Evolutionary conservation across 1,140 invertebrate species (phyloP).

Genomic region (Artemia franciscana): DNA sequence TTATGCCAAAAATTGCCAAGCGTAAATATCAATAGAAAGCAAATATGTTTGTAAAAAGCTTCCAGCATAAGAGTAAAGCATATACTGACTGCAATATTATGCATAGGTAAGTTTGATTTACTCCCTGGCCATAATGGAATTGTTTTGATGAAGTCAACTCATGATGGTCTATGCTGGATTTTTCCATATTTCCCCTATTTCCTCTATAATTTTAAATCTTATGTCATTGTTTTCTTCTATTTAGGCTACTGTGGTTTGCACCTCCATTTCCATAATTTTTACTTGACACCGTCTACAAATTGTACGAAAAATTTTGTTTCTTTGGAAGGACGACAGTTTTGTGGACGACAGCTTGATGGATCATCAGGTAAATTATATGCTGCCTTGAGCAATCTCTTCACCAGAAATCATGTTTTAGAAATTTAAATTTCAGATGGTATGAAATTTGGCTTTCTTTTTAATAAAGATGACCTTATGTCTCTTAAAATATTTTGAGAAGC

Average conservation of each 20-base stretch:
- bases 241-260: constrained; percentile 4
- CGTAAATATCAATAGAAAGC: too few species aligned
- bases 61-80: too few species aligned
- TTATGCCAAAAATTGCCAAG: too few species aligned
- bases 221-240: neutral
- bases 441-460: neutral
- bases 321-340: constrained; percentile 3
- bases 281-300: constrained; percentile 2
- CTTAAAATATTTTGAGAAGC: neutral
- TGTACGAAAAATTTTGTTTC: constrained; percentile 3
- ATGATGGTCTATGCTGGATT: neutral
- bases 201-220: neutral
- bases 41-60: too few species aligned
- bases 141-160: neutral
- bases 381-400: neutral
- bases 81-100: too few species aligned
- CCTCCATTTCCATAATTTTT: constrained; percentile 2
- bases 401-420: neutral
- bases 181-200: neutral
- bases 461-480: neutral
- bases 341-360: constrained; percentile 3
- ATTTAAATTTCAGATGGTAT: neutral
- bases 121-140: neutral
- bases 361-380: neutral
- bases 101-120: too few species aligned